Percentiles rank a stretch among this genome's conserved stretches.
Evolutionary conservation across 2,888 invertebrate genomes (phyloP).

Genomic region (Theretra japonica): DNA sequence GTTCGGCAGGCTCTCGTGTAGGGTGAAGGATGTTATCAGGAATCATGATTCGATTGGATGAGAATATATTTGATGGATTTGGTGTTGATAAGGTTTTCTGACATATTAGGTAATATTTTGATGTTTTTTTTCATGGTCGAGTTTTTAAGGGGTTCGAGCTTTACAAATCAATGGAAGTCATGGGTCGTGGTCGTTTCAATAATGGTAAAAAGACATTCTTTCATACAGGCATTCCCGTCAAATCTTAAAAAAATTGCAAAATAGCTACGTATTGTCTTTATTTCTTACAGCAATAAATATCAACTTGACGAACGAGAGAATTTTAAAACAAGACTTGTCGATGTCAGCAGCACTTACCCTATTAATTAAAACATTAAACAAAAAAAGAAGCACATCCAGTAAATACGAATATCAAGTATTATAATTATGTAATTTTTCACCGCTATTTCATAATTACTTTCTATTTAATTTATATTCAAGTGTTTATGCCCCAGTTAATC

Average conservation of each 20-base stretch:
- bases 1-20: neutral
- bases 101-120: no score
- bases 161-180: no score
- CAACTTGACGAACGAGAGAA: no score
- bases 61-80: neutral
- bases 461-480: neutral
- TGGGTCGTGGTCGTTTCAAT: no score
- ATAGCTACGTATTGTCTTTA: no score
- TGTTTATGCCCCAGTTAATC: neutral
- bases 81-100: neutral
- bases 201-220: no score
- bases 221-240: no score
- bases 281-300: no score
- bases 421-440: neutral
- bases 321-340: neutral
- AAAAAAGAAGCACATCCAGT: neutral
- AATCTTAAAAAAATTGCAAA: no score
- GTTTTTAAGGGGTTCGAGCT: no score
- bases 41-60: neutral
- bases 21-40: constrained; percentile 9
- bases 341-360: neutral
- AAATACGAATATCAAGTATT: neutral
- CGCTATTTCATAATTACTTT: constrained; percentile 18
- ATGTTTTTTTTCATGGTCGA: no score
- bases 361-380: neutral